Evolutionary conservation across 2,888 invertebrate genomes (phyloP), one percentile per base, ranked within the genome.

Genomic region (Spicauda simplicius): DNA sequence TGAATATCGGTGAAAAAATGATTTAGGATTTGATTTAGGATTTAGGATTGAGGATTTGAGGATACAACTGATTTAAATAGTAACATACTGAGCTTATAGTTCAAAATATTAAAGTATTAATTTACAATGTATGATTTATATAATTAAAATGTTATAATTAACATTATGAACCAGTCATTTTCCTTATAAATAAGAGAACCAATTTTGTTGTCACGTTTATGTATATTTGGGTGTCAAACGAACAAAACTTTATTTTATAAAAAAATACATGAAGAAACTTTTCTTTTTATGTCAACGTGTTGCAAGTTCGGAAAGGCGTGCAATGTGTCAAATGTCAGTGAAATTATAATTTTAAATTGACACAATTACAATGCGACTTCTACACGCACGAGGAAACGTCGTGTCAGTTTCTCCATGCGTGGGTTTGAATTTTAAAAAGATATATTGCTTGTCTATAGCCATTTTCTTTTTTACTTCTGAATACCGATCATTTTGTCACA

Each of bases 321-420:
- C 68, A 72, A 72, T 69, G 70, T 73, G 79, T 80, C 79, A 80
- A 77, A 77, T 76, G 81, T 80, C 79, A 78, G 71, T 71, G 69
- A 76, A 78, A 80, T 80, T 80, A 77, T 70, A 77, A 77, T 76
- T 80, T 75, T 70, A 77, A 80, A 80, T 82, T 70, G 64, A 70
- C 71, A 69, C 70, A 65, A 68, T 58, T 45, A 53, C 53, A 53
- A 58, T n/a, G n/a, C 48, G 14, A 54, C 55, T 68, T 59, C 19
- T 18, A 33, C 53, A 59, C 45, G 64, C 53, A 69, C 61, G 61
- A 61, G 53, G 71, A 71, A 69, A 71, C 60, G 58, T 57, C 69
- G 69, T 70, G 71, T 70, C 58, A 62, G 62, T 69, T 69, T 69
- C 58, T 61, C 60, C 56, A 37, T 50, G 65, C 61, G 57, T 65